Percentiles rank a stretch among this genome's conserved stretches.
phyloP scores from a whole-genome alignment of 64 coral and sea anemone species.

The Porites lutea region DNA sequence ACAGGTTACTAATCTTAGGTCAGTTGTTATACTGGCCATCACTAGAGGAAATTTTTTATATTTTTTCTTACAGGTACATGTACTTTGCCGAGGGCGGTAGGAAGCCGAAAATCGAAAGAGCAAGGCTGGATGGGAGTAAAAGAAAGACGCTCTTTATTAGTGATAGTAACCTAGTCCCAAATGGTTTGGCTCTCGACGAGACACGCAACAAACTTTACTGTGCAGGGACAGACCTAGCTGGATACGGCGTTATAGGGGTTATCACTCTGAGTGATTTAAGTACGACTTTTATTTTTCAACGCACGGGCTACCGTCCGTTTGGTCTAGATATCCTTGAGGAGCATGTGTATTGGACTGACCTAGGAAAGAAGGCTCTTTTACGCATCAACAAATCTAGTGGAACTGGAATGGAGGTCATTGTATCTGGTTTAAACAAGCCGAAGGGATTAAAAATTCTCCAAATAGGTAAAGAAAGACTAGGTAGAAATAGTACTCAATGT shows the following conservation, averaged over 20 bases:
- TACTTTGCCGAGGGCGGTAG: neutral
- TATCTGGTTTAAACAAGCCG: neutral
- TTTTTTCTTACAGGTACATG: neutral
- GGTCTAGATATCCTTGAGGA: neutral
- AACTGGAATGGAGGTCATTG: neutral
- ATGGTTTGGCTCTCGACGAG: neutral
- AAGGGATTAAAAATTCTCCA: slow-evolving; percentile 11
- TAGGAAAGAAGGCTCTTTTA: neutral
- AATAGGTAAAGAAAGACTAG: neutral
- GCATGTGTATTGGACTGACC: slow-evolving; percentile 8
- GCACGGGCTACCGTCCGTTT: neutral
- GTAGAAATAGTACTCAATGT: neutral
- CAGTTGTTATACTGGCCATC: neutral
- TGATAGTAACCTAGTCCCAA: neutral
- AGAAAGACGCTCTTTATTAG: neutral
- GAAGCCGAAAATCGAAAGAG: slow-evolving; percentile 6
- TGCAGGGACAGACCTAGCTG: neutral
- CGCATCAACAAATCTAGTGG: neutral
- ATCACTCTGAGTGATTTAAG: neutral
- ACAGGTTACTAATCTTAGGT: neutral
- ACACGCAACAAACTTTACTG: slow-evolving; percentile 5
- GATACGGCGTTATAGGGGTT: neutral
- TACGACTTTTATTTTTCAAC: neutral
- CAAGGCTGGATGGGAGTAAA: neutral
- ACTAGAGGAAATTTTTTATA: neutral